Percentiles rank a stretch among this genome's conserved stretches.
Evolutionary conservation across 2,113 vertebrate species (phyloP).

Genomic region (Brevimyrus niger): DNA sequence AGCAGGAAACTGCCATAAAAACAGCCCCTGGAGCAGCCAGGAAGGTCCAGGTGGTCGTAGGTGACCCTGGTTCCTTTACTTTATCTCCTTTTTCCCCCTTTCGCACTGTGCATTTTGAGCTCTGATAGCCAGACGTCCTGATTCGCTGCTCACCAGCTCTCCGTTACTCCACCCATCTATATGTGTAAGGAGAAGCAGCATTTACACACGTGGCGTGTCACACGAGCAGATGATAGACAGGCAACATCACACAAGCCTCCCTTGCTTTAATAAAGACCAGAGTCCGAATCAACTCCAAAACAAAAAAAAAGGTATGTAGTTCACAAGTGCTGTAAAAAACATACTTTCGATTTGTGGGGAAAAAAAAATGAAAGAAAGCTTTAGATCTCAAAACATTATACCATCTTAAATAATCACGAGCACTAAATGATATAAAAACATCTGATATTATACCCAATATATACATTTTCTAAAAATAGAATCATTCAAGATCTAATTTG

Average conservation of each 20-base stretch:
- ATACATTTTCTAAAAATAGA: background rate
- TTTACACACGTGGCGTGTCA: background rate
- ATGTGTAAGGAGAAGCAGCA: background rate
- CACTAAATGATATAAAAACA: background rate
- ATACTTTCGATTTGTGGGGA: background rate
- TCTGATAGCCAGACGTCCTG: background rate
- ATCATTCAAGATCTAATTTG: background rate
- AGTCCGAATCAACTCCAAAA: background rate
- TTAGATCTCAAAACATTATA: background rate
- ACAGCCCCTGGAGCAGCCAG: background rate
- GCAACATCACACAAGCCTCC: background rate
- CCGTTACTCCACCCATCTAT: background rate
- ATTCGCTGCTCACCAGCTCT: background rate
- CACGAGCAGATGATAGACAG: background rate
- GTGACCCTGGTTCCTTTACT: background rate
- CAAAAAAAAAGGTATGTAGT: background rate
- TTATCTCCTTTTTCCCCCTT: background rate
- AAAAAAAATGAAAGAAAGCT: background rate
- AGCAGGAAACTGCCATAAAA: background rate
- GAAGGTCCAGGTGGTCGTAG: background rate
- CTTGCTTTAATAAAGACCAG: background rate
- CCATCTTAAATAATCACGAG: background rate
- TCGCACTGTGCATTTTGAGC: background rate
- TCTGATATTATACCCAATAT: background rate
- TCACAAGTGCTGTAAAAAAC: background rate